Evolutionary conservation across 2,888 invertebrate species (phyloP).

Genomic region (Rhamphomyia laevipes): DNA sequence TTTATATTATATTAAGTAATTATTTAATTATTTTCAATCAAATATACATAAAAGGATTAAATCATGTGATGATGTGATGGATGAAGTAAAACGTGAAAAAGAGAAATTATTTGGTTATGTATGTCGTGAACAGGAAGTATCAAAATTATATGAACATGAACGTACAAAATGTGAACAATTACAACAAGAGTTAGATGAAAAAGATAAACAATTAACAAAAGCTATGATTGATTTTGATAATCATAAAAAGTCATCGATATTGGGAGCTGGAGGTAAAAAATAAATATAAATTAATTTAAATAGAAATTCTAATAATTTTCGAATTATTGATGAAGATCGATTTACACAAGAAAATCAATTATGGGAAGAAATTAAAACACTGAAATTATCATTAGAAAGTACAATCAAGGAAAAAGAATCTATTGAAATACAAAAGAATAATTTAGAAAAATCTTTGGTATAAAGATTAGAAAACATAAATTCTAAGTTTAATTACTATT

Average conservation of each 20-base stretch:
- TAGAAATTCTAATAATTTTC: too few species aligned
- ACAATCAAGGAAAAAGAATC: constrained; percentile 4
- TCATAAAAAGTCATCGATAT: constrained; percentile 3
- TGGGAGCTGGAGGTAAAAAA: not conserved
- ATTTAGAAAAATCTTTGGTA: constrained; percentile 8
- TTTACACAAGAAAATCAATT: constrained; percentile 5
- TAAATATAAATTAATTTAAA: not conserved
- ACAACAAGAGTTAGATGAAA: constrained; percentile 4
- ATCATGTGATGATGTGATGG: constrained; percentile 5
- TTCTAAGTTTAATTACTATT: too few species aligned
- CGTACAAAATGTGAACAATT: constrained; percentile 4
- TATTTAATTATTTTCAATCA: too few species aligned
- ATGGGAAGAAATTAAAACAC: constrained; percentile 8
- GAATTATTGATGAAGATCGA: too few species aligned
- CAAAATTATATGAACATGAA: constrained; percentile 7
- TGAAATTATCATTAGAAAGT: constrained; percentile 5
- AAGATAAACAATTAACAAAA: constrained; percentile 2
- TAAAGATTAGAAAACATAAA: too few species aligned
- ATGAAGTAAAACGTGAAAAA: constrained; percentile 8
- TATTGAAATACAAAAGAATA: constrained; percentile 7
- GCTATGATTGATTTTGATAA: constrained; percentile 7
- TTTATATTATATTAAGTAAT: too few species aligned
- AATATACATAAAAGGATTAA: not conserved
- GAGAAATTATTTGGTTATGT: constrained; percentile 4
- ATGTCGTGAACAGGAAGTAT: constrained; percentile 4